Conservation (phyloP, 2,888 invertebrate genomes). For the Horisme vitalbata region DNA sequence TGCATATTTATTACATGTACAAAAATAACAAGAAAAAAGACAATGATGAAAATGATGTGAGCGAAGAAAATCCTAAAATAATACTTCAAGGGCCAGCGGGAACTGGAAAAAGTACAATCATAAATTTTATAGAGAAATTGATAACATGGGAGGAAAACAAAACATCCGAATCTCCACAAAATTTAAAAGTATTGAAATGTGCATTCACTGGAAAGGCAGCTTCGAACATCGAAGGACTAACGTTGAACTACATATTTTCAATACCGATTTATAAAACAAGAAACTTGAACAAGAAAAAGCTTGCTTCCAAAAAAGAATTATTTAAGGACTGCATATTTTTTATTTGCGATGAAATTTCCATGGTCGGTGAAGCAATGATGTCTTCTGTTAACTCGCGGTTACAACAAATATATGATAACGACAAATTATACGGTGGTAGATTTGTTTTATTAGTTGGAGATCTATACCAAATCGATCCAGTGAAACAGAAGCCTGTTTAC, state of each 20-base stretch:
- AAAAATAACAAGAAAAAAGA: not conserved
- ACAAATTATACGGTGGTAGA: slow-evolving; percentile 4
- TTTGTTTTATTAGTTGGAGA: too few species aligned
- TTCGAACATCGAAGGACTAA: not conserved
- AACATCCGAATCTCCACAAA: not conserved
- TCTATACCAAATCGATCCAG: slow-evolving; percentile 22
- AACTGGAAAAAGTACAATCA: not conserved
- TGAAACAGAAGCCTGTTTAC: slow-evolving; percentile 11
- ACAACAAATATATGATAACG: not conserved
- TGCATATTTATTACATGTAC: not conserved
- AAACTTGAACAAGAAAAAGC: not conserved
- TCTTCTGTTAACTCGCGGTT: not conserved
- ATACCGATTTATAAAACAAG: not conserved
- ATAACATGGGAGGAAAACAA: slow-evolving; percentile 3
- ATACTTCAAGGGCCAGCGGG: not conserved
- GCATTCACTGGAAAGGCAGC: slow-evolving; percentile 22
- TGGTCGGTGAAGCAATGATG: not conserved
- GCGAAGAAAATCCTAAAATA: too few species aligned
- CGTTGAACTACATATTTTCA: not conserved
- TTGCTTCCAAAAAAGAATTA: not conserved
- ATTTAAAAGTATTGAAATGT: slow-evolving; percentile 2
- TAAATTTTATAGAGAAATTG: not conserved
- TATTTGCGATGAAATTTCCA: too few species aligned
- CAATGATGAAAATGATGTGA: not conserved
- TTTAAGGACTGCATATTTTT: not conserved